Base-by-base conservation (phyloP, 2,797 vertebrate species). In the Rhynchonycteris naso region DNA sequence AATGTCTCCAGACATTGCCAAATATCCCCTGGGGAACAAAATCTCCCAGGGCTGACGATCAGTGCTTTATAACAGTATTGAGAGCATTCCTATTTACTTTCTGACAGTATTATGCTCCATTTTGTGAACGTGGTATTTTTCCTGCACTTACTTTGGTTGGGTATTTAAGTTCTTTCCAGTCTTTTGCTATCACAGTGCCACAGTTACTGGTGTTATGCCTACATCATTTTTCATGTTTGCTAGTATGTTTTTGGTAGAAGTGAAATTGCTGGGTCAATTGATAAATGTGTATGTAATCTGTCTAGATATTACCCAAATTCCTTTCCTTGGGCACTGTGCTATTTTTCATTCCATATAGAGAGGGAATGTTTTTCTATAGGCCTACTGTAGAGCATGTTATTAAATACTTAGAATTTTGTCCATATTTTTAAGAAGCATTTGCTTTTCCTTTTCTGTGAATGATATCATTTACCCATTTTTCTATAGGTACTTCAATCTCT, bases 401-500 rank as follows among this genome's bases (percentile, higher is more conserved):
- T 54, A 83, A 47, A 59, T 50, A 87, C 82, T 95, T 69, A 19
- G 33, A 93, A 83, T 79, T 93, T 74, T 91, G 12, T 7, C 43
- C 19, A 11, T 74, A 12, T 63, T 22, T 90, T 87, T 87, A 58
- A 59, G 69, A 85, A 11, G 65, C 10, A 22, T 47, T 94, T 84
- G 8, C 21, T 81, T 88, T 90, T 75, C 30, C 81, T 90, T 93
- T 88, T 76, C 65, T 84, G 72, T 80, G 58, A 88, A 58, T 19
- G 21, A 2, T 50, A 13, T 30, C 30, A 10, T 24, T 71, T 92
- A 18, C 24, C 30, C 21, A 63, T 87, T 95, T 95, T 90, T 71
- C 24, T 65, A 52, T n/a, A 33, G 2, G 9, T 28, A 76, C 91
- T 56, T 94, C 74, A 16, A 35, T 56, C 52, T 72, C 71, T 83